Evolutionary conservation across 2,797 vertebrate species (phyloP).

Genomic region (Nothura maculosa): DNA sequence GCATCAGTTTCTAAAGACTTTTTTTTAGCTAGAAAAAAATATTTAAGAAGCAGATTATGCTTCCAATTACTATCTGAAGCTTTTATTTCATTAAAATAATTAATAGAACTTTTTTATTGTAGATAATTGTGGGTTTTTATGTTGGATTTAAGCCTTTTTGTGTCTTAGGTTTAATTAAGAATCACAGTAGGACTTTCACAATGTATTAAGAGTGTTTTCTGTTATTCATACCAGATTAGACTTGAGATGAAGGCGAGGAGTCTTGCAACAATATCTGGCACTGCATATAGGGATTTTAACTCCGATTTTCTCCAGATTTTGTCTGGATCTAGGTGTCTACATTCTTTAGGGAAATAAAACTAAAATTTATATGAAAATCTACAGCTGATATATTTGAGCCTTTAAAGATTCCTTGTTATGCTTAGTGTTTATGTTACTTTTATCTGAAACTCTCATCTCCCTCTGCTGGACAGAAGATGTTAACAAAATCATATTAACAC

Average conservation of each 20-base stretch:
- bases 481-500: neutral
- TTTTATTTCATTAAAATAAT: neutral
- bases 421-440: neutral
- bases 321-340: neutral
- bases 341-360: neutral
- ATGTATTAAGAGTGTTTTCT: neutral
- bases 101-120: neutral
- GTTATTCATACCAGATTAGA: neutral
- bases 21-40: neutral
- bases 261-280: neutral
- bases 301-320: neutral
- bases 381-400: neutral
- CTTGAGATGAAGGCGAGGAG: neutral
- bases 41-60: neutral
- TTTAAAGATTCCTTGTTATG: neutral
- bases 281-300: neutral
- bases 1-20: neutral
- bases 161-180: neutral
- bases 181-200: neutral
- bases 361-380: neutral
- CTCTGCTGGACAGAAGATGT: conserved; percentile 42
- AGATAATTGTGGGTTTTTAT: neutral
- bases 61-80: neutral
- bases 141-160: neutral
- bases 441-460: conserved; percentile 7